Evolutionary conservation across 2,113 vertebrate species (phyloP).

Genomic region (Echinops telfairi): DNA sequence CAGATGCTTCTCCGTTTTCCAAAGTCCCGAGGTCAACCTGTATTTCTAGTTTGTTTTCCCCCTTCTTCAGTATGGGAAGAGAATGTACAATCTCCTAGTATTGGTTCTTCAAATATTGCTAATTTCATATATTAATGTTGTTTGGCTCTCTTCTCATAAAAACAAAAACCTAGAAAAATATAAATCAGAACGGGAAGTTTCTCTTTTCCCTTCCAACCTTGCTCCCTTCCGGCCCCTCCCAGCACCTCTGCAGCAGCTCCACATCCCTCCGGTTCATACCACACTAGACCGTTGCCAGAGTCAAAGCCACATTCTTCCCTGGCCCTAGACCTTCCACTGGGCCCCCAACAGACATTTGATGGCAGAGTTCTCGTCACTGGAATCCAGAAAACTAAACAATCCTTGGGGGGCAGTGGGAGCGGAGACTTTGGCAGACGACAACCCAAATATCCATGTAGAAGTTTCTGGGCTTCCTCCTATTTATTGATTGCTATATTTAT

Average conservation of each 20-base stretch:
- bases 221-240: constrained; percentile 84
- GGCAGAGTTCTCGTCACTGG: constrained; percentile 80
- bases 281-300: constrained; percentile 85
- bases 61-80: background rate
- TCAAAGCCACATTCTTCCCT: constrained; percentile 81
- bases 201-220: background rate
- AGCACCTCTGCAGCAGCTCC: constrained; percentile 84
- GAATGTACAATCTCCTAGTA: background rate
- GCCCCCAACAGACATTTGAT: constrained; percentile 71
- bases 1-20: background rate
- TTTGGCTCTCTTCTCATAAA: constrained; percentile 44
- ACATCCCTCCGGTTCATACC: constrained; percentile 83
- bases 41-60: background rate
- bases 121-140: background rate
- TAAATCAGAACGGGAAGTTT: background rate
- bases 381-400: constrained; percentile 78
- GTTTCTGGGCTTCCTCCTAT: constrained; percentile 85
- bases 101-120: background rate
- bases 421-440: constrained; percentile 59
- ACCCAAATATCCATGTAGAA: constrained; percentile 68
- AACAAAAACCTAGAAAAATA: constrained; percentile 28
- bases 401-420: constrained; percentile 68
- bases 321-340: constrained; percentile 46
- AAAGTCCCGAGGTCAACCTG: background rate
- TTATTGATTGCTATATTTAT: constrained; percentile 91